These are phyloP conservation scores for Anoplolepis gracilipes DNA, from an alignment of 1,140 invertebrate genomes.

Conservation along the genomic window DNA sequence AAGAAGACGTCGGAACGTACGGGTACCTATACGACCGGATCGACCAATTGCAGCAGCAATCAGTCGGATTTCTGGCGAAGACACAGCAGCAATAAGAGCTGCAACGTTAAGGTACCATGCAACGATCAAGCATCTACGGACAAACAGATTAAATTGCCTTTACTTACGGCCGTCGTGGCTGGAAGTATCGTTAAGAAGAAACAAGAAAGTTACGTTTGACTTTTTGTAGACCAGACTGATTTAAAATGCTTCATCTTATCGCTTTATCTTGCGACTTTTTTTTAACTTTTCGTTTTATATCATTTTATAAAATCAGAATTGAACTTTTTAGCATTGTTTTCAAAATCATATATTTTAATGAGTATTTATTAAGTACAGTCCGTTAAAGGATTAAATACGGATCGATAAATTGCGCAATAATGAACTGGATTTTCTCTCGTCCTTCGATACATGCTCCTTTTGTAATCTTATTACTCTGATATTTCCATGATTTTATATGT, in stretches of 20 bases:
- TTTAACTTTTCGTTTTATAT: neutral
- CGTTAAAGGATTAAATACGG: neutral
- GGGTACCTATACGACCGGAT: conserved; percentile 75
- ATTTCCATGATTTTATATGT: neutral
- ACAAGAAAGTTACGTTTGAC: conserved; percentile 79
- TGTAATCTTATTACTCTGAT: neutral
- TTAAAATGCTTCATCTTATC: neutral
- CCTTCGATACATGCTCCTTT: neutral
- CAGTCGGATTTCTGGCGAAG: conserved; percentile 79
- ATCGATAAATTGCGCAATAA: neutral
- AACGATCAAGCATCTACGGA: conserved; percentile 60
- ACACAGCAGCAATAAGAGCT: conserved; percentile 79
- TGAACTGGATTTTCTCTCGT: neutral
- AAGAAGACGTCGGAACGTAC: conserved; percentile 74
- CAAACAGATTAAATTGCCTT: conserved; percentile 73
- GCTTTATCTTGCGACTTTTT: neutral
- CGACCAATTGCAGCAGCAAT: conserved; percentile 79
- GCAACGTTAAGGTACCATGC: conserved; percentile 71
- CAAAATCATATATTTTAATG: neutral
- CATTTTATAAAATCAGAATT: neutral
- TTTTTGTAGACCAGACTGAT: neutral
- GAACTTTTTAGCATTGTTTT: neutral
- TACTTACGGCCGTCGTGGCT: conserved; percentile 72
- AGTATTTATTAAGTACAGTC: neutral
- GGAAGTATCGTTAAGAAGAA: conserved; percentile 71